Percentiles rank a stretch among this genome's conserved stretches.
Evolutionary conservation across 2,797 vertebrate species (phyloP).

Genomic region (Gallirallus australis): DNA sequence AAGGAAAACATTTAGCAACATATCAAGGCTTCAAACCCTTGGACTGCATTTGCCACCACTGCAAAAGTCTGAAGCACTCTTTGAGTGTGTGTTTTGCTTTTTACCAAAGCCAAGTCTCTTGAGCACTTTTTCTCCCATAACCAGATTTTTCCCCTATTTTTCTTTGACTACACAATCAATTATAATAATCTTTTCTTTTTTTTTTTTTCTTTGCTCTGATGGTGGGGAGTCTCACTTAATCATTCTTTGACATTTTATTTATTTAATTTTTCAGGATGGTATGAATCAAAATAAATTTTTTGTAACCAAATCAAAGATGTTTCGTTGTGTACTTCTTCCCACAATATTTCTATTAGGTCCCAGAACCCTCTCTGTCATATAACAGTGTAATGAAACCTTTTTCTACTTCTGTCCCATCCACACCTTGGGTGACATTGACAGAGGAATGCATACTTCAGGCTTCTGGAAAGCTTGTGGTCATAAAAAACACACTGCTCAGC

Average conservation of each 20-base stretch:
- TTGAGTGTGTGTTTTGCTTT: neutral
- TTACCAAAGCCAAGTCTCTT: slow-evolving; percentile 59
- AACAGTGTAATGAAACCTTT: neutral
- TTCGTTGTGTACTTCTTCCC: neutral
- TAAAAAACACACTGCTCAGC: neutral
- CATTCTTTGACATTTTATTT: slow-evolving; percentile 60
- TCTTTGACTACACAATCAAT: neutral
- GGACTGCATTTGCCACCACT: slow-evolving; percentile 9
- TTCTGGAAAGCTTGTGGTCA: neutral
- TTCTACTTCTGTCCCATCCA: neutral
- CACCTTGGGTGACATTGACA: neutral
- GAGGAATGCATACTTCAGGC: neutral
- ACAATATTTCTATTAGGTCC: neutral
- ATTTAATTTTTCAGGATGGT: slow-evolving; percentile 64
- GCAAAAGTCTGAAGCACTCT: slow-evolving; percentile 2
- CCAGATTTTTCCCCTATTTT: neutral
- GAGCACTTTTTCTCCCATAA: slow-evolving; percentile 42
- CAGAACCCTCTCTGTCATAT: neutral
- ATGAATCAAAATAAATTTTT: slow-evolving; percentile 70
- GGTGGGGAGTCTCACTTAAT: slow-evolving; percentile 11
- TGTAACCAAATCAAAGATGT: neutral
- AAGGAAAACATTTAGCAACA: neutral
- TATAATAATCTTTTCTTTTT: neutral
- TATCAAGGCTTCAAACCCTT: neutral
- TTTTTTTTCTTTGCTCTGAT: neutral